Base-by-base conservation (phyloP, 2,888 invertebrate genomes). In the Sarcophaga variegata region DNA sequence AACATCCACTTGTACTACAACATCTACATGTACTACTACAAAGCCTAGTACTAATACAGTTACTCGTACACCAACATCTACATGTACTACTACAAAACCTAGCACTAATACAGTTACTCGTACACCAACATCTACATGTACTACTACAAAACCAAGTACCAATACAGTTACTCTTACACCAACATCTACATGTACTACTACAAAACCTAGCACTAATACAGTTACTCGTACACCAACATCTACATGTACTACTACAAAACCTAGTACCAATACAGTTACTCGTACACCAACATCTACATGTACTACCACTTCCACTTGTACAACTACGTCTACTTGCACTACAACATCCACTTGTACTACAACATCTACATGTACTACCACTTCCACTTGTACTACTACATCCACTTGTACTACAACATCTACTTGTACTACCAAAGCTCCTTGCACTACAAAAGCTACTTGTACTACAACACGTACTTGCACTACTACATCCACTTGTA, bases 251-350 rank as follows among this genome's bases (percentile, higher is more conserved):
- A 59, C 8, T 4, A 25, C 45, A 17, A 22, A 22, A 22, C 3
- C 70, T 22, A n/a, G 22, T 22, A 22, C 22, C 22, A 22, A 22
- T 22, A 22, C 22, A 22, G 22, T 22, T 22, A 63, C 75, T 4
- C 6, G 25, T 25, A 25, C 25, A 3, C 2, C 25, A 25, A 25
- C 25, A 25, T 25, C 25, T 25, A 25, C 63, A 17, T 4, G 17
- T 27, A 70, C 72, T 17, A 75, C 80, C 20, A 63, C 70, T 37
- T 54, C 75, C 1, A 22, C 54, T 14, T 37, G 14, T 62, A 49
- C 76, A 6, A 63, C 59, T 2, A 62, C 27, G 4, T 27, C 5
- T 5, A 27, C 27, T 4, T 4, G 27, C 4, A 27, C 27, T 5
- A 27, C 27, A 27, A 27, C 27, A 5, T 27, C 27, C 4, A 27